Base-by-base conservation (phyloP, 2,113 vertebrate genomes). In the Seriola aureovittata region DNA sequence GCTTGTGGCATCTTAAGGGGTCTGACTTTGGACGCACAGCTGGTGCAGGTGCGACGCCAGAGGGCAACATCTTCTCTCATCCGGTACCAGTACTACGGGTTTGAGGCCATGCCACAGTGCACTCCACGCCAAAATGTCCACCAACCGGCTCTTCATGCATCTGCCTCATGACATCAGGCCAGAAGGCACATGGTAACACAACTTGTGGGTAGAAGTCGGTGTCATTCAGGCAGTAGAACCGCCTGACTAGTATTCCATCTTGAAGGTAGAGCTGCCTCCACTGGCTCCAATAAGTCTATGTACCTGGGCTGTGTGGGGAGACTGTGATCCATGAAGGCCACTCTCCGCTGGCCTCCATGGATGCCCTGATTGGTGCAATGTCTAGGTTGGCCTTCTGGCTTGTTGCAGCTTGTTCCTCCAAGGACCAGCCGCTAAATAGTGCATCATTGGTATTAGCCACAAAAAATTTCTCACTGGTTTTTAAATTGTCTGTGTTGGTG, bases 271-370 rank as follows among this genome's bases (percentile, higher is more conserved):
- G 46, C 7, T 9, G 11, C 19, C 64, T 64, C 71, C 71, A 75
- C 8, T 81, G 71, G 12, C 48, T 75, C 71, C 64, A 81, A 8
- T 63, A 75, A 0, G 71, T 75, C 1, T 75, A 69, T 4, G 64
- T 69, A 34, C 46, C 69, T 66, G 79, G 57, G 25, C 71, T 75
- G 44, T 12, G 32, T 42, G 64, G 16, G 3, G 46, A 52, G 0
- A 75, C 79, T 13, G 54, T 40, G 3, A 13, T 3, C 71, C 63
- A 72, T 36, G 40, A 40, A 14, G 71, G 78, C 5, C 44, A 13
- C 44, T 46, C 44, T 46, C 44, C 44, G 13, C 13, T 25, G 25
- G 25, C 25, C 25, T 25, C 25, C 25, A 25, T 25, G 25, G 25
- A 25, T 25, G 25, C 25, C 25, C 25, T 25, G 25, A 25, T 25